phyloP scores from a whole-genome alignment of 2,113 vertebrate species.

The Sylvicapra grimmia region DNA sequence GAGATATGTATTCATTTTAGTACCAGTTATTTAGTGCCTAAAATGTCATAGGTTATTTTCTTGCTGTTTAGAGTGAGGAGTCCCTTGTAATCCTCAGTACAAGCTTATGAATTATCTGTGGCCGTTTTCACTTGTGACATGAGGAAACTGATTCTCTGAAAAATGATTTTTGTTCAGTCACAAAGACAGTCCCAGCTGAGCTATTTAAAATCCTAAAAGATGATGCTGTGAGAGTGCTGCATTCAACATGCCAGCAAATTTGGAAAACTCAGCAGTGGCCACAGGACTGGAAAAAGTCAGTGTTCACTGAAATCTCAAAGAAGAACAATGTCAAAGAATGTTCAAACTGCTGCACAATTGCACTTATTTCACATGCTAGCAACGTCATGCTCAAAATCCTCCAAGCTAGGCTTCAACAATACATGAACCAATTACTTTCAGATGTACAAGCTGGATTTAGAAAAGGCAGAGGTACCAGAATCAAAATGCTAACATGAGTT shows the following conservation, averaged over 20 bases:
- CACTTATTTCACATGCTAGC: neutral
- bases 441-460: neutral
- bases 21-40: neutral
- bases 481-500: neutral
- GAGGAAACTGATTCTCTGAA: neutral
- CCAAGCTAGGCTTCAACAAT: neutral
- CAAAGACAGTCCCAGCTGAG: neutral
- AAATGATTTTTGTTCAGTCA: neutral
- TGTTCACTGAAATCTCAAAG: neutral
- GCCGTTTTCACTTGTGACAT: neutral
- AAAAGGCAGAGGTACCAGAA: neutral
- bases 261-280: neutral
- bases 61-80: neutral
- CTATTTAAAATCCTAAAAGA: neutral
- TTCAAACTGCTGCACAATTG: neutral
- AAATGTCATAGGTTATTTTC: neutral
- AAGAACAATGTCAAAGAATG: neutral
- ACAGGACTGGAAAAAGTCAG: neutral
- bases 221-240: neutral
- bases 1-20: neutral
- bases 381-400: neutral
- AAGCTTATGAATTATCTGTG: neutral
- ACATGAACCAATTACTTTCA: neutral
- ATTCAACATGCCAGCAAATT: neutral
- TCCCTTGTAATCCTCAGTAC: neutral